Conservation (phyloP, 2,888 invertebrate species). For the Rhimphoctona megacephalus region DNA sequence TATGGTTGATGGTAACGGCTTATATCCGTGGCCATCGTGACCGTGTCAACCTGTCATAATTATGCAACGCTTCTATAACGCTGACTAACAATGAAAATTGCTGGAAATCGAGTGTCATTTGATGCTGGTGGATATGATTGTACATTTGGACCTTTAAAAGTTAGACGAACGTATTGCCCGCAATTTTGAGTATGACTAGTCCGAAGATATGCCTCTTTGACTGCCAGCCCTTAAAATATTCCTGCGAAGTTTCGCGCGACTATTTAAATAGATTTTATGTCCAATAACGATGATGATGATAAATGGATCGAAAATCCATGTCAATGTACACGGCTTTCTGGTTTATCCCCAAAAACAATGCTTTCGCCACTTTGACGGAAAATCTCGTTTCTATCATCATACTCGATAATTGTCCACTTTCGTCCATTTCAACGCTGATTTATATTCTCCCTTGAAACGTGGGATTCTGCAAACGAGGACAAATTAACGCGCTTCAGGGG, state of each 20-base stretch:
- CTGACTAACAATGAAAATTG: constrained; percentile 62
- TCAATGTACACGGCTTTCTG: constrained; percentile 34
- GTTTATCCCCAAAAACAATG: constrained; percentile 31
- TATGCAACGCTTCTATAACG: constrained; percentile 60
- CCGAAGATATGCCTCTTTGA: neutral
- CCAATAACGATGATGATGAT: constrained; percentile 52
- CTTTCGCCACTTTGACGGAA: constrained; percentile 19
- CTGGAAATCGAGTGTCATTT: constrained; percentile 50
- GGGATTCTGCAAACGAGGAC: constrained; percentile 23
- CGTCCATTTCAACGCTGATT: constrained; percentile 67
- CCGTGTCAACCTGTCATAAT: constrained; percentile 61
- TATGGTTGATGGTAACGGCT: constrained; percentile 20
- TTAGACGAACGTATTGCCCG: neutral
- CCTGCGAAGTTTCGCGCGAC: constrained; percentile 31
- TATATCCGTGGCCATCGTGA: constrained; percentile 31
- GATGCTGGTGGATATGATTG: neutral
- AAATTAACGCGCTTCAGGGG: constrained; percentile 36
- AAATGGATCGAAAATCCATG: constrained; percentile 64
- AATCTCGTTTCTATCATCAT: constrained; percentile 33
- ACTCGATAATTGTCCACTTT: constrained; percentile 64
- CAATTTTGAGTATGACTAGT: neutral
- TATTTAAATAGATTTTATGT: constrained; percentile 49
- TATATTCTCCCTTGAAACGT: constrained; percentile 54
- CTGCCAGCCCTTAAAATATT: constrained; percentile 2
- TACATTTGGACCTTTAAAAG: neutral